Evolutionary conservation across 2,113 vertebrate species (phyloP), one percentile per base, ranked within the genome.

Genomic region (Guaruba guarouba): DNA sequence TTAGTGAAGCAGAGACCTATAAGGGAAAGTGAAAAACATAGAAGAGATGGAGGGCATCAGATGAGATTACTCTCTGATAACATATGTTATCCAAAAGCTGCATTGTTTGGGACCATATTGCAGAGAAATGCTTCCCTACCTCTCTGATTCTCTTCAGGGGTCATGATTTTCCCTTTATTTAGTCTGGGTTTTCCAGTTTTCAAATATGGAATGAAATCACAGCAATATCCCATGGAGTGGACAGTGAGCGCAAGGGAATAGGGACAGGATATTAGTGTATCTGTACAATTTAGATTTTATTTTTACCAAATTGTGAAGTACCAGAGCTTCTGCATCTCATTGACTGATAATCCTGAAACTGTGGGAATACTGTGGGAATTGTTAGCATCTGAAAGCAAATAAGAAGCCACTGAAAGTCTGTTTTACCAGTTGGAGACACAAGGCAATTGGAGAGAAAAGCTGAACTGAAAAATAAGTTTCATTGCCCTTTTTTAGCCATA

Each of bases 361-460:
- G 17, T 1, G 17, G 13, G 33, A 59, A 35, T 24, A 59, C 2
- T 29, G 22, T n/a, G 55, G 64, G 52, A 82, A 82, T 31, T 51
- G 44, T 29, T 71, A 76, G 18, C 4, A 43, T 69, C 23, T 90
- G 27, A 46, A 66, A 44, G 68, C 59, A 77, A 83, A 70, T 35
- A 69, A 39, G 13, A 83, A 88, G 4, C 15, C 16, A 67, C 3
- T 29, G 33, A 43, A 80, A 83, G 24, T 67, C 28, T 54, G 0
- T 44, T 91, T 84, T 25, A n/a, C 25, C 17, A 14, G 5, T 1
- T 11, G 3, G 11, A 77, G 64, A 44, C 3, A 29, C 6, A 61
- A 44, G 46, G 49, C 49, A 33, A 10, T 0, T 31, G 7, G 66
- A 75, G n/a, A 67, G 37, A 1, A 1, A 63, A 57, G 31, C 1